Base-by-base conservation (phyloP, 2,888 invertebrate genomes). In the Ethmia dodecea region DNA sequence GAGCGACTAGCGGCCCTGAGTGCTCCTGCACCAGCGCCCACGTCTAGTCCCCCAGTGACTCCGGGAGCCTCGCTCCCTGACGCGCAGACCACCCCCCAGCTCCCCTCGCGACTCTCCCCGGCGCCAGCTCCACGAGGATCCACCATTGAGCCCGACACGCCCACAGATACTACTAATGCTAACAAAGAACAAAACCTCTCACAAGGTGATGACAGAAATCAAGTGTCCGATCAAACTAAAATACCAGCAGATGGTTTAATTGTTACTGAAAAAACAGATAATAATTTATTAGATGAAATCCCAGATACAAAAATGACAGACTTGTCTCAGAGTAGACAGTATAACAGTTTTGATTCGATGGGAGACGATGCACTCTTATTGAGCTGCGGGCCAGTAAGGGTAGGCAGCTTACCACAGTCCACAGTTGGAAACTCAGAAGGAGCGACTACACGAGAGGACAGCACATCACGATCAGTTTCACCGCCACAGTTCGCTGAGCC, bases 1-100 rank as follows among this genome's bases (percentile, higher is more conserved):
- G 94, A 93, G 37, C 90, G 93, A 40, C 81, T 94, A 45, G 90
- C 89, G 31, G 91, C 89, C 30, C 72, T 90, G 37, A 88, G 89
- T 45, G 88, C 86, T 28, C 72, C 80, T 38, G 84, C 80, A 24
- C 76, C 87, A 34, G 75, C 72, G 20, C 75, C 86, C 25, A 87
- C 57, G 64, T 88, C 49, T 68, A 89, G 56, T 59, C 86, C 60
- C 69, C 63, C 89, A 61, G 49, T 88, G 75, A 58, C 87, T 49
- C 68, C 86, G 54, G 67, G 83, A 54, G 66, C 79, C 49, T 81
- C 79, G 32, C 59, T 65, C 52, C 74, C 74, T 22, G 71, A 72
- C 26, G 42, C 61, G 26, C 57, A 51, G 26, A 49, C 55, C 16
- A 47, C 51, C 9, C 68, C 65, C 38, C 61, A 63, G 24, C 50